A percentile compares a stretch with the other conserved stretches of the same genome.
Conservation (phyloP, 2,888 invertebrate genomes). For the Unio pictorum region DNA sequence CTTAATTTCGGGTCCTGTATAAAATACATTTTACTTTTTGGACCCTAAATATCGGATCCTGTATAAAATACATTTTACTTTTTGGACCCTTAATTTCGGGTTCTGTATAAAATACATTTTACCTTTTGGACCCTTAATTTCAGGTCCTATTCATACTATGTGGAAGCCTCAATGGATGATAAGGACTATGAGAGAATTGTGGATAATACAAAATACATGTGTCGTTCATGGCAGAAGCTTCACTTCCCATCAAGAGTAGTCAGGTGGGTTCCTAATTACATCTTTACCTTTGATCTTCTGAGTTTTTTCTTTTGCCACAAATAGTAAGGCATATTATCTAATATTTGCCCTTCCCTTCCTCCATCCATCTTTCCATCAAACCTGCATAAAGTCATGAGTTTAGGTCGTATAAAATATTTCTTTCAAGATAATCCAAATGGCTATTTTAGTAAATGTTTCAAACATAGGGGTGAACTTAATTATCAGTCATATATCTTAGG, state of each 20-base stretch:
- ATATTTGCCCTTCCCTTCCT: too few species aligned
- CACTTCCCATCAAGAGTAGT: conserved; percentile 93
- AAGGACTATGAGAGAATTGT: conserved; percentile 94
- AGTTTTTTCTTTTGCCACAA: neutral
- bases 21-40: too few species aligned
- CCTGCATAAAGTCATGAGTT: too few species aligned
- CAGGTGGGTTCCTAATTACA: conserved; percentile 72
- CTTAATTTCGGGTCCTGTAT: conserved; percentile 71
- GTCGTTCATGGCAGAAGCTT: conserved; percentile 96
- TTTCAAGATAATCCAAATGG: too few species aligned
- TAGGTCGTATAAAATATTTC: too few species aligned
- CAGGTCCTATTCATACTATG: conserved; percentile 91
- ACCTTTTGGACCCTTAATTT: conserved; percentile 71
- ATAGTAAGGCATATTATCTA: neutral
- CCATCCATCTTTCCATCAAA: too few species aligned
- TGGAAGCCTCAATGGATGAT: conserved; percentile 96
- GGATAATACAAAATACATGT: conserved; percentile 92
- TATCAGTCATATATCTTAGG: too few species aligned
- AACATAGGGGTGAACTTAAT: too few species aligned
- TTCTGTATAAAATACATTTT: too few species aligned
- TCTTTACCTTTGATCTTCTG: neutral
- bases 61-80: too few species aligned
- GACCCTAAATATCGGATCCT: conserved; percentile 71
- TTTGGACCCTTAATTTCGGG: conserved; percentile 71
- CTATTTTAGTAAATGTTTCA: too few species aligned